Evolutionary conservation across 2,113 vertebrate genomes (phyloP).

Genomic region (Pluvialis apricaria): DNA sequence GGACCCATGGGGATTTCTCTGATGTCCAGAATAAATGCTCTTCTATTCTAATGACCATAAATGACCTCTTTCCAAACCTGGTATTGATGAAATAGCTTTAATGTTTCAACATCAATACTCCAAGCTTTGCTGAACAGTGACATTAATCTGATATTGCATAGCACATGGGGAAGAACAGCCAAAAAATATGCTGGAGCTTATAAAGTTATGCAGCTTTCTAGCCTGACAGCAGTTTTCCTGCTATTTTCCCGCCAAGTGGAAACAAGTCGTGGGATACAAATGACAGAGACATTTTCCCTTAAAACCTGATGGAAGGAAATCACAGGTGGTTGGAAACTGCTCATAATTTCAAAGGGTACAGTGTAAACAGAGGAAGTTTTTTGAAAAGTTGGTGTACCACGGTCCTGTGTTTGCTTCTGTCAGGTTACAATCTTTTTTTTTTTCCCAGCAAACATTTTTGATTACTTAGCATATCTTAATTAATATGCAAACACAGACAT

Average conservation of each 20-base stretch:
- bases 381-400: background rate
- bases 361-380: background rate
- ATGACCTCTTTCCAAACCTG: conserved; percentile 39
- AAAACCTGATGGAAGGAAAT: background rate
- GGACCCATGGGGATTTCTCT: conserved; percentile 43
- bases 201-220: background rate
- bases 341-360: background rate
- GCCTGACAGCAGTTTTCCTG: conserved; percentile 26
- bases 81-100: conserved; percentile 59
- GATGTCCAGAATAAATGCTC: conserved; percentile 55
- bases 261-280: background rate
- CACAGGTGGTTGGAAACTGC: background rate
- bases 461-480: conserved; percentile 36
- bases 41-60: conserved; percentile 52
- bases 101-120: conserved; percentile 53
- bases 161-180: conserved; percentile 20
- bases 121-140: conserved; percentile 46
- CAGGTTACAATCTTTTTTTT: background rate
- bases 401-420: background rate
- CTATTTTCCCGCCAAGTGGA: conserved; percentile 9
- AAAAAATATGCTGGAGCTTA: background rate
- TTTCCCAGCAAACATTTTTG: background rate
- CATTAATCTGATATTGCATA: conserved; percentile 49
- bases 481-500: conserved; percentile 31
- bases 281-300: background rate